Evolutionary conservation across 2,888 invertebrate species (phyloP).

Genomic region (Keiferia lycopersicella): DNA sequence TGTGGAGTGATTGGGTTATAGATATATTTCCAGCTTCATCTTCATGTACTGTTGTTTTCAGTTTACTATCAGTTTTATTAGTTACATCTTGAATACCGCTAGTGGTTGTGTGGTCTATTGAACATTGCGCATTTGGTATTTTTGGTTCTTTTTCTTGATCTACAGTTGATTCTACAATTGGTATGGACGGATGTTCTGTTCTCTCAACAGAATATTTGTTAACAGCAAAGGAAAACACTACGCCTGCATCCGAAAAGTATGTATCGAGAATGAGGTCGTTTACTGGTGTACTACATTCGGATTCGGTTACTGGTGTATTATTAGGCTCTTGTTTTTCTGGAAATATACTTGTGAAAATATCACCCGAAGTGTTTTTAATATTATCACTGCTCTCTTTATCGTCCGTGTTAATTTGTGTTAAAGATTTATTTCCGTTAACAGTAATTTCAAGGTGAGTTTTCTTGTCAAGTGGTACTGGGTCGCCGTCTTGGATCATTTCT

Average conservation of each 20-base stretch:
- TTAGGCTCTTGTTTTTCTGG: not conserved
- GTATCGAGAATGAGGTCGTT: no score
- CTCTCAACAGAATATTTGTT: no score
- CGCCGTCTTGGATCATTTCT: not conserved
- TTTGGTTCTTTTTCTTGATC: not conserved
- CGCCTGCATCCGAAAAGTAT: no score
- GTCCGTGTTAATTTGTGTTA: not conserved
- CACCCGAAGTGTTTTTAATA: constrained; percentile 16
- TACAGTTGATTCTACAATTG: no score
- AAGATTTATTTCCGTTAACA: constrained; percentile 8
- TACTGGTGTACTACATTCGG: not conserved
- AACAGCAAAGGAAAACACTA: no score
- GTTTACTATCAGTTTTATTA: not conserved
- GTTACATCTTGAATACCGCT: not conserved
- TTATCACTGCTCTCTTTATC: not conserved
- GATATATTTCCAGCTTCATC: constrained; percentile 2
- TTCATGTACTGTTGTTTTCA: not conserved
- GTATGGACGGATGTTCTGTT: no score
- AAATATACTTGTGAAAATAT: constrained; percentile 17
- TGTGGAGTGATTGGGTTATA: constrained; percentile 3
- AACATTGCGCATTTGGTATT: not conserved
- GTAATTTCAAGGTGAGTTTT: no score
- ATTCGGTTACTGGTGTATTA: not conserved
- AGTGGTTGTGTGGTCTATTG: not conserved
- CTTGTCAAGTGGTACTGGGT: not conserved